A percentile compares a stretch with the other conserved stretches of the same genome.
Conservation (phyloP, 2,888 invertebrate species). For the Tyria jacobaeae region DNA sequence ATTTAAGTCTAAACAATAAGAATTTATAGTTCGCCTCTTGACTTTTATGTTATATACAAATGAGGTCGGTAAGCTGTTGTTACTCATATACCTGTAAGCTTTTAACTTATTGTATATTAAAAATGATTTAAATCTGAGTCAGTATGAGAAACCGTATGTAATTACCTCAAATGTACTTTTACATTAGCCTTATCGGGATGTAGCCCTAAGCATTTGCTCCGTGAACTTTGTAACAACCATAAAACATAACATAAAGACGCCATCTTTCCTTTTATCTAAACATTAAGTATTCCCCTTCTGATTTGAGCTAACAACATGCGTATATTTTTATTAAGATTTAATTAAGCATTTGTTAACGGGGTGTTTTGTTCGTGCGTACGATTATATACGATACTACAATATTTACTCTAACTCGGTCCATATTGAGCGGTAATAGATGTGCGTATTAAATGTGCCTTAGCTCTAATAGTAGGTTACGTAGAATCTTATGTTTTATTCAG, state of each 20-base stretch:
- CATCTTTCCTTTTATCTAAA: slow-evolving; percentile 49
- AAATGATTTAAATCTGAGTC: slow-evolving; percentile 47
- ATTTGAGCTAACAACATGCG: slow-evolving; percentile 39
- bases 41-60: too few relatives aligned
- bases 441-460: slow-evolving; percentile 78
- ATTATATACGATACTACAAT: slow-evolving; percentile 59
- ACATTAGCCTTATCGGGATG: slow-evolving; percentile 55
- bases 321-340: slow-evolving; percentile 78
- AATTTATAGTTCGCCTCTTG: too few relatives aligned
- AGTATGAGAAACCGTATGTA: slow-evolving; percentile 60
- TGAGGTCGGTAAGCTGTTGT: too few relatives aligned
- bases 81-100: too few relatives aligned
- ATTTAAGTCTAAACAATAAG: too few relatives aligned
- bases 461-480: slow-evolving; percentile 81
- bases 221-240: slow-evolving; percentile 39
- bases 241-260: slow-evolving; percentile 42
- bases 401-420: slow-evolving; percentile 47
- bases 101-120: background rate
- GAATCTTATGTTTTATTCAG: slow-evolving; percentile 85
- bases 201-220: slow-evolving; percentile 55
- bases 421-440: slow-evolving; percentile 76
- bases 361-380: slow-evolving; percentile 67
- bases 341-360: slow-evolving; percentile 70
- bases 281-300: slow-evolving; percentile 59
- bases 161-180: slow-evolving; percentile 62